Percentiles rank a stretch among this genome's conserved stretches.
phyloP scores from a whole-genome alignment of 2,113 vertebrate genomes.

The Neomonachus schauinslandi region DNA sequence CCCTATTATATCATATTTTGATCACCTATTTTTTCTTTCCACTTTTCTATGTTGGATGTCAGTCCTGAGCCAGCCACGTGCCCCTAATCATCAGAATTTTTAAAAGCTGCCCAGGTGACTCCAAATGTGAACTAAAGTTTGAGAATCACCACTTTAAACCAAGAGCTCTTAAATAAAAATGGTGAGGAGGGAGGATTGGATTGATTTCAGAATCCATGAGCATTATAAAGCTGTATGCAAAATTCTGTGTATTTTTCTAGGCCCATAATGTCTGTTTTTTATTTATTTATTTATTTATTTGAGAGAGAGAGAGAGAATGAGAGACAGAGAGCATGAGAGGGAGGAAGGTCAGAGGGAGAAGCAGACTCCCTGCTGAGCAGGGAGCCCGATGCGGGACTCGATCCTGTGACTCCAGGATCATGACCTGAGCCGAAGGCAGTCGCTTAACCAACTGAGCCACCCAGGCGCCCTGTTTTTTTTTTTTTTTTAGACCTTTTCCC shows the following conservation, averaged over 20 bases:
- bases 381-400: too few species aligned
- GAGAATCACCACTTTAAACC: slow-evolving; percentile 3
- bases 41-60: background rate
- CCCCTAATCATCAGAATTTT: background rate
- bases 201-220: background rate
- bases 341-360: too few species aligned
- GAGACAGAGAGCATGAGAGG: too few species aligned
- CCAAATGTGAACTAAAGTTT: slow-evolving; percentile 13
- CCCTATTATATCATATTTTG: background rate
- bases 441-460: too few species aligned
- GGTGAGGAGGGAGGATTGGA: background rate
- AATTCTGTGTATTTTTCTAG: background rate
- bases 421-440: too few species aligned
- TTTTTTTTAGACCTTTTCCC: background rate
- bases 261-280: background rate
- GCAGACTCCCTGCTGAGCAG: too few species aligned
- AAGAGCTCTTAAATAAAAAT: background rate
- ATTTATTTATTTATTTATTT: too few species aligned
- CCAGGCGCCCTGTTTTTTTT: too few species aligned
- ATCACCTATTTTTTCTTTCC: background rate
- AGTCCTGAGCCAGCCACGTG: background rate
- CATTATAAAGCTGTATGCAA: background rate
- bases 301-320: too few species aligned
- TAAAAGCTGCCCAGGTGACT: background rate
- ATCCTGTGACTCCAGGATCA: too few species aligned